Evolutionary conservation across 2,113 vertebrate genomes (phyloP), one percentile per base, ranked within the genome.

Genomic region (Lanius ludovicianus): DNA sequence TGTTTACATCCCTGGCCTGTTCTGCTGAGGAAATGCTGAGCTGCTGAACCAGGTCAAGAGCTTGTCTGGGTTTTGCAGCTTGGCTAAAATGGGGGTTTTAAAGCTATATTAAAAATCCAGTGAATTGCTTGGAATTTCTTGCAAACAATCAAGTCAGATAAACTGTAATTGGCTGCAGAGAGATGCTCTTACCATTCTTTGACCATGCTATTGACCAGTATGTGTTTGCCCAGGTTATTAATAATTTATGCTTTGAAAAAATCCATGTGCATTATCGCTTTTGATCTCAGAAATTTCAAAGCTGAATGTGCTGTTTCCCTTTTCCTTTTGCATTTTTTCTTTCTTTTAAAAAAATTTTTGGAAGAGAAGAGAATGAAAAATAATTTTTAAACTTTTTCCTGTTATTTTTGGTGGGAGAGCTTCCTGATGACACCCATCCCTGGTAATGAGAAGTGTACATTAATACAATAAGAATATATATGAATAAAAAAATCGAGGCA

Each of bases 281-380:
- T 98, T 98, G 98, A 98, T 98, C 96, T 95, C 95, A 89, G 96
- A 96, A 97, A 97, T 98, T 98, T 98, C 97, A 98, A 97, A 98
- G 97, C 81, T 82, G 64, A 94, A 94, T 68, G 70, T 97, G 87
- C 91, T 85, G 76, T 97, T 97, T 98, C 88, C 89, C 83, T 87
- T 62, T 64, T 42, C 27, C 57, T 80, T 82, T 83, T 57, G 39
- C 67, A 30, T 75, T 88, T 89, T 67, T 63, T 53, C 31, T 56
- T 89, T 82, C 37, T 87, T 94, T 86, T 95, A 3, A 93, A 85
- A 53, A n/a, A 94, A 90, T 92, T 96, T 97, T 97, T 97, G 59
- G 84, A 96, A 95, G 70, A 80, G 21, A 78, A 20, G 62, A 69
- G 85, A 95, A 92, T 69, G 76, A 87, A 96, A 97, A 96, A 92